Percentiles rank a stretch among this genome's conserved stretches.
Conservation (phyloP, 1,140 invertebrate genomes). For the Cyphomyrmex costatus region DNA sequence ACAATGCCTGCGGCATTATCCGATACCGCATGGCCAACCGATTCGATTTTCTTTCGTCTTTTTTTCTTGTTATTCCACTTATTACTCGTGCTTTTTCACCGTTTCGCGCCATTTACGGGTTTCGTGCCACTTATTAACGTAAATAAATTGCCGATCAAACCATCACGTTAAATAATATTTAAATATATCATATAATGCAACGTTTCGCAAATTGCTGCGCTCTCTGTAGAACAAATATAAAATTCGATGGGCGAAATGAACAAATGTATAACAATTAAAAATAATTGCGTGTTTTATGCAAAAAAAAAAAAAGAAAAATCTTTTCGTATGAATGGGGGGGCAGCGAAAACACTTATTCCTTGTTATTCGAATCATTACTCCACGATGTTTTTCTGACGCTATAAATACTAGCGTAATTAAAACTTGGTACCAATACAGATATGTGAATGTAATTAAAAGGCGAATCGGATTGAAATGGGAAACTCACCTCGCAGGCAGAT, state of each 20-base stretch:
- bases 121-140: not conserved
- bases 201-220: not conserved
- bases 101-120: constrained; percentile 14
- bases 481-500: constrained; percentile 25
- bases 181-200: not conserved
- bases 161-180: not conserved
- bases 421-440: not conserved
- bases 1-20: constrained; percentile 65
- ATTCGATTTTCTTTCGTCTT: constrained; percentile 64
- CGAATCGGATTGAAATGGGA: constrained; percentile 37
- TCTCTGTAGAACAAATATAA: not conserved
- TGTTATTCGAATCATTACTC: not conserved
- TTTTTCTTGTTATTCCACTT: constrained; percentile 41
- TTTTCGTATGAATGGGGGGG: not conserved
- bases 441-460: constrained; percentile 39
- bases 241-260: not conserved
- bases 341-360: not conserved
- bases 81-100: constrained; percentile 29
- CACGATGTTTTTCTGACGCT: constrained; percentile 12
- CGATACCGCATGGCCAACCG: constrained; percentile 43
- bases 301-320: not conserved
- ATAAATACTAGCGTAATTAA: constrained; percentile 43
- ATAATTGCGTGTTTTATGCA: not conserved
- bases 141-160: not conserved
- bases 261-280: not conserved